Conservation (phyloP, 1,140 invertebrate genomes). For the Melitaea cinxia region DNA sequence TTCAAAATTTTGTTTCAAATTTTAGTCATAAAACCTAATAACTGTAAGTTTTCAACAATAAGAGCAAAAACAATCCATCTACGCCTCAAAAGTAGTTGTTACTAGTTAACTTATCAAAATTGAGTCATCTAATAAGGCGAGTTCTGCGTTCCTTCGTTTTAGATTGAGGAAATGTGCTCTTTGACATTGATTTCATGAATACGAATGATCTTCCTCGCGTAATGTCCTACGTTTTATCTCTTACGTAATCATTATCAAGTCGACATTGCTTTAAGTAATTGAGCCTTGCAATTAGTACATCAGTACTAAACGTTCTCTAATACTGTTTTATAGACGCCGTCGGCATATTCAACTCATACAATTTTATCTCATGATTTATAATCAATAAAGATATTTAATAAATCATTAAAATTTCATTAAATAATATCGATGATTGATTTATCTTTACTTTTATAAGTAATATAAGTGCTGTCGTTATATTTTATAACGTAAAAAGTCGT, state of each 20-base stretch:
- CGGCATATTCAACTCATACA: background rate
- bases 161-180: conserved; percentile 44
- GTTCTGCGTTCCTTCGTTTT: background rate
- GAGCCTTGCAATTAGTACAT: conserved; percentile 9
- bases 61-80: too few relatives aligned
- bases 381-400: background rate
- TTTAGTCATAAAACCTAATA: too few relatives aligned
- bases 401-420: background rate
- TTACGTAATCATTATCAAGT: conserved; percentile 24
- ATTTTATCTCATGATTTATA: background rate
- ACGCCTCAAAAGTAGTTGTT: background rate
- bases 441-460: background rate
- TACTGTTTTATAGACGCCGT: background rate
- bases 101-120: background rate
- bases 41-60: background rate
- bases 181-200: conserved; percentile 50
- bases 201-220: conserved; percentile 43
- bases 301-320: background rate
- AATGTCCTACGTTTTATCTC: conserved; percentile 21
- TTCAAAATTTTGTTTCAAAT: too few relatives aligned
- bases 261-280: conserved; percentile 11
- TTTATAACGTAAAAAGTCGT: background rate
- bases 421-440: background rate
- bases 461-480: background rate
- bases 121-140: background rate